phyloP scores from a whole-genome alignment of 2,797 vertebrate species.

The Hyperoplus immaculatus region DNA sequence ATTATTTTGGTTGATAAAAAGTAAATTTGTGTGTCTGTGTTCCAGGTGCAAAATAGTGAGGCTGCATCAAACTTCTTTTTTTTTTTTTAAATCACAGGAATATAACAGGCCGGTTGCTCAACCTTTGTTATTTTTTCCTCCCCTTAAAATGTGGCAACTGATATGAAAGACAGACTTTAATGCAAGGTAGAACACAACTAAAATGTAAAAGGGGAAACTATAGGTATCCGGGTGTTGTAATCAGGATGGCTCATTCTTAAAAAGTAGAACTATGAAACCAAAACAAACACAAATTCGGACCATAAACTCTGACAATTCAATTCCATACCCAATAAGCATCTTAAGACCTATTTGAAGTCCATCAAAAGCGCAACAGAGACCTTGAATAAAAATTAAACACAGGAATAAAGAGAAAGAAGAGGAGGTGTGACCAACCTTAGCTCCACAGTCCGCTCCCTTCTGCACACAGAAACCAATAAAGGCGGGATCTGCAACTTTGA shows the following conservation, averaged over 20 bases:
- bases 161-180: background rate
- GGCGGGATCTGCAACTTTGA: slow-evolving; percentile 95
- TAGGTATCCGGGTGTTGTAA: background rate
- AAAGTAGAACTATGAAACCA: background rate
- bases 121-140: background rate
- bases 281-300: background rate
- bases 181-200: background rate
- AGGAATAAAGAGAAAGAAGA: background rate
- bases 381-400: background rate
- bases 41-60: background rate
- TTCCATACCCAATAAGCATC: background rate
- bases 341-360: background rate
- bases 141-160: background rate
- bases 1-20: slow-evolving; percentile 11
- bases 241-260: background rate
- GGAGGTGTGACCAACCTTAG: slow-evolving; percentile 88
- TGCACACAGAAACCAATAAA: slow-evolving; percentile 96
- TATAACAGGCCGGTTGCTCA: background rate
- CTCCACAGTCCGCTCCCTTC: slow-evolving; percentile 95
- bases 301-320: background rate
- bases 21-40: background rate
- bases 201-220: background rate
- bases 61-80: background rate
- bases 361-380: background rate
- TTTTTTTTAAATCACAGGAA: slow-evolving; percentile 22